phyloP scores from a whole-genome alignment of 2,797 vertebrate species.

The Lutra lutra region DNA sequence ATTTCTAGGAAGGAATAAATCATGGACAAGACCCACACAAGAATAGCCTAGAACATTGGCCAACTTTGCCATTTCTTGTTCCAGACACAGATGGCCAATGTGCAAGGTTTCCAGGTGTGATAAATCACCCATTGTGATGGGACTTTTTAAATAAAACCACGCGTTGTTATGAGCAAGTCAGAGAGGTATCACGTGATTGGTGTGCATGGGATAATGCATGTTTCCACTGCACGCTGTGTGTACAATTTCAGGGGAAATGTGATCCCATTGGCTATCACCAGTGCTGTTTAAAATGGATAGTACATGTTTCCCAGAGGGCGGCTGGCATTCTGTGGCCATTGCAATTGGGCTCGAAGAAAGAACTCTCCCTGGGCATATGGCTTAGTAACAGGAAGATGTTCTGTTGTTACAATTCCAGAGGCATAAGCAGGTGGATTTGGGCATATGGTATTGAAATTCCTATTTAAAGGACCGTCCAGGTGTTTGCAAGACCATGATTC shows the following conservation, averaged over 20 bases:
- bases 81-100: background rate
- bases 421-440: background rate
- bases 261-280: fast-evolving
- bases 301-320: background rate
- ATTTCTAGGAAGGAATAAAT: fast-evolving
- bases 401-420: background rate
- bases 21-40: background rate
- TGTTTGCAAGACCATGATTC: background rate
- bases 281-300: background rate
- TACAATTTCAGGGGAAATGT: background rate
- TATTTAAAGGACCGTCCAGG: fast-evolving
- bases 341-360: background rate
- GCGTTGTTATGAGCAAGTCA: fast-evolving
- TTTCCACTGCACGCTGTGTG: fast-evolving
- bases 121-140: no score
- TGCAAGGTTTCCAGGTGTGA: background rate
- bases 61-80: background rate
- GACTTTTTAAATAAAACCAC: background rate
- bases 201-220: fast-evolving
- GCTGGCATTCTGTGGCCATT: background rate
- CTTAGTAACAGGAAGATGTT: background rate
- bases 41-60: background rate
- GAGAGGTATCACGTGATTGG: fast-evolving
- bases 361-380: no score
- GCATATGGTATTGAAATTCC: background rate